Base-by-base conservation (phyloP, 2,888 invertebrate genomes). In the Agrochola lychnidis region DNA sequence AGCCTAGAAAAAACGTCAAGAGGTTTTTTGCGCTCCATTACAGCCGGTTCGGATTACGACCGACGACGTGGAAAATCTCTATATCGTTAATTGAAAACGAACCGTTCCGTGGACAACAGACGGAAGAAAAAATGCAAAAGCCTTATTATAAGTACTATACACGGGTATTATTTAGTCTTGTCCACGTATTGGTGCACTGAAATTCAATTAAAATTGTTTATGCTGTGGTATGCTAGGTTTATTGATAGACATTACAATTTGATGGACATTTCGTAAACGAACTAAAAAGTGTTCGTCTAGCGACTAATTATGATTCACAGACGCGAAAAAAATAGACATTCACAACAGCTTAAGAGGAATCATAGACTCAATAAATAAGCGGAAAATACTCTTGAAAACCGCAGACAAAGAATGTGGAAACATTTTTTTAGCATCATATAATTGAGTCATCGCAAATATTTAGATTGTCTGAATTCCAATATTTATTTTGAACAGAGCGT, bases 21-120 rank as follows among this genome's bases (percentile, higher is more conserved):
- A 88, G 87, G 83, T 86, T 89, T 90, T 90, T 91, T 90, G 84
- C 88, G 87, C 88, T 90, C 91, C 92, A 93, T 93, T 92, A 91
- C 91, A 83, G 87, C 79, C 75, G 73, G 82, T 88, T 89, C 84
- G 89, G 92, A 91, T 92, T 91, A 92, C 89, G 77, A 72, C 83
- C 87, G 81, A 75, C 91, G 90, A 89, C 88, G 91, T 89, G 91
- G 92, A 91, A 94, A 94, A 94, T 93, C 92, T 92, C 91, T 93
- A 91, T 90, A 92, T 89, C 90, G 94, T 92, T 94, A 94, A 95
- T 95, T 95, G 94, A 92, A 95, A 94, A 92, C 89, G 87, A 91
- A 91, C 90, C 89, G 90, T 89, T 76, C 76, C 83, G 82, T 79
- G 80, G 83, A 85, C 81, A 84, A 81, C 68, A 71, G 81, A 73